phyloP scores from a whole-genome alignment of 2,888 invertebrate species.

The Buathra laborator region DNA sequence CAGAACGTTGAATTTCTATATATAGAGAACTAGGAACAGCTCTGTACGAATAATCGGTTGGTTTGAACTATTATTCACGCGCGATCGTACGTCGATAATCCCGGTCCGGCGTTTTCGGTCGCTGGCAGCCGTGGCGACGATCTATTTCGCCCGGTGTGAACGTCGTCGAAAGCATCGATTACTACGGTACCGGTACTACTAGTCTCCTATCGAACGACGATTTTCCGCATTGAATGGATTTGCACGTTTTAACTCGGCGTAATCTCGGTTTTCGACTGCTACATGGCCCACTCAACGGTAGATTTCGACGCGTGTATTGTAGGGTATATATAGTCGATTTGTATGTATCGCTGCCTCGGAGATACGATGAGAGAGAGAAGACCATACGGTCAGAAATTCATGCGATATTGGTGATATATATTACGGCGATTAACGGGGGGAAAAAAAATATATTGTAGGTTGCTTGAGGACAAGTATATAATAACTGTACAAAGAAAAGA shows the following conservation, averaged over 20 bases:
- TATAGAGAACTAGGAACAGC: constrained; percentile 12
- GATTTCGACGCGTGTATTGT: constrained; percentile 1
- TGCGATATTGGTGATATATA: too few relatives aligned
- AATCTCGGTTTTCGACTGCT: constrained; percentile 47
- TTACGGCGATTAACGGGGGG: too few relatives aligned
- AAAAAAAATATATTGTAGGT: background rate
- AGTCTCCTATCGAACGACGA: constrained; percentile 35
- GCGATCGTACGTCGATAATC: constrained; percentile 67
- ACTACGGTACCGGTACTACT: constrained; percentile 24
- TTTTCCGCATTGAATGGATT: constrained; percentile 60
- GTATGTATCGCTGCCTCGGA: constrained; percentile 7
- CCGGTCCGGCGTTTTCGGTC: constrained; percentile 40
- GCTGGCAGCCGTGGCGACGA: constrained; percentile 32
- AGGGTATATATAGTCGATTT: background rate
- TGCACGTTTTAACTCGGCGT: constrained; percentile 49
- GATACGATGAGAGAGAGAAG: background rate
- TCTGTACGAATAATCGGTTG: constrained; percentile 61
- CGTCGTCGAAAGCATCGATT: constrained; percentile 64
- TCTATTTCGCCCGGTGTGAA: constrained; percentile 54
- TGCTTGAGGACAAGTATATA: background rate
- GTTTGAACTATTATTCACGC: constrained; percentile 64
- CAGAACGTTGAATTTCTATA: constrained; percentile 3
- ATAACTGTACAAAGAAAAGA: background rate
- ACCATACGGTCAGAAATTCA: background rate
- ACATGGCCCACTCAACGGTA: background rate